Base-by-base conservation (phyloP, 2,113 vertebrate species). In the Spilogale gracilis region DNA sequence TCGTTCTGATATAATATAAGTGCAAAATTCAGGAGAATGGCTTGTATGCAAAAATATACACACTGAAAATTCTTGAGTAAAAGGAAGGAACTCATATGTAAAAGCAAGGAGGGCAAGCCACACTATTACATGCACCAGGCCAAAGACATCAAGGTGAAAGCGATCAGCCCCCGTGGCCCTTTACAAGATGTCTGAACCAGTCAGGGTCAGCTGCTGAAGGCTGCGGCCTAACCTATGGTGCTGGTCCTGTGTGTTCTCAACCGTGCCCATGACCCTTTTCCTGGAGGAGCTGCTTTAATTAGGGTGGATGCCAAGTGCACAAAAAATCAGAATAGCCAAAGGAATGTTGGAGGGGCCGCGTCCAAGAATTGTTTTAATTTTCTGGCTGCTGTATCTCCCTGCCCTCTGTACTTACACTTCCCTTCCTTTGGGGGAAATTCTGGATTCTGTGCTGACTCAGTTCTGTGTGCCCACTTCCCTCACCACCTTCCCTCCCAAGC, bases 111-210 rank as follows among this genome's bases (percentile, higher is more conserved):
- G 18, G 43, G n/a, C 18, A 18, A 67, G 43, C 3, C 4, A 13
- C 18, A 8, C 25, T 2, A 32, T 1, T 76, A 30, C 30, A 6
- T 20, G 1, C 5, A 0, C 10, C 0, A 45, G 50, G 67, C 18
- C 13, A 52, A 43, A 13, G 58, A 4, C 3, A 0, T 3, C 7
- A 3, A 4, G 3, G 6, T 27, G 23, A 18, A 32, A 0, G 18
- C 18, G 0, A 0, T 3, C 11, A 7, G 74, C 7, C 2, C 50
- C 14, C 0, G 1, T 23, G 3, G 21, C 54, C 45, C 69, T 11
- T 11, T 2, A 3, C 1, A 0, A 45, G 54, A 10, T 21, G 43
- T 48, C 60, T 45, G 45, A 32, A 10, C 2, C 11, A 3, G 18
- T 32, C 63, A 5, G 21, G 58, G 4, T 3, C 16, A 0, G 0